These are phyloP conservation scores for Tragulus kanchil DNA, from an alignment of 2,113 vertebrate species.

Conservation along the genomic window DNA sequence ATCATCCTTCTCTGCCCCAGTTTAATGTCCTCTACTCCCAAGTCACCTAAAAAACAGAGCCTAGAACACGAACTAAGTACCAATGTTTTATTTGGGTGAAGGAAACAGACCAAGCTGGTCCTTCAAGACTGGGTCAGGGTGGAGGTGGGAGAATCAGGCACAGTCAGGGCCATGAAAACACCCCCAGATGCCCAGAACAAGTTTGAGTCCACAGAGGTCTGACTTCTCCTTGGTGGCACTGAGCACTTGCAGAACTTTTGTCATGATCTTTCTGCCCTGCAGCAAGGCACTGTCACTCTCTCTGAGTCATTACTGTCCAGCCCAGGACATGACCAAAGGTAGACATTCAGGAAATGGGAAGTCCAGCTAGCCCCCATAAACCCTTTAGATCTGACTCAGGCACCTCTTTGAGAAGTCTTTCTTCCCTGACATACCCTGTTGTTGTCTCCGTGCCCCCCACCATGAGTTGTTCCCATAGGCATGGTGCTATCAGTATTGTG, in stretches of 20 bases:
- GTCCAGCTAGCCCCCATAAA: background rate
- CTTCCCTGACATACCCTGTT: background rate
- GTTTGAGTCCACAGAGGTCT: background rate
- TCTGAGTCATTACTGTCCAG: background rate
- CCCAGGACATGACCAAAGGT: background rate
- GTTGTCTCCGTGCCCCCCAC: background rate
- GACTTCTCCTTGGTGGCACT: background rate
- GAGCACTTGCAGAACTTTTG: background rate
- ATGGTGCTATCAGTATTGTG: background rate
- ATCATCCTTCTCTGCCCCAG: background rate
- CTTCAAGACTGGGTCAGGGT: background rate
- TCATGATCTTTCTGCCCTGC: background rate
- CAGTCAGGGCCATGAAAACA: background rate
- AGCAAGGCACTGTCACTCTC: background rate
- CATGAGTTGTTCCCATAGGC: background rate
- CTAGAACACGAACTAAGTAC: background rate
- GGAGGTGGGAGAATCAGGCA: too few species aligned
- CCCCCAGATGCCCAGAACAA: background rate
- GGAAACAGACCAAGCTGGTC: background rate
- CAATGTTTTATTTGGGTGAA: constrained; percentile 60
- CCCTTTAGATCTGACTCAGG: background rate
- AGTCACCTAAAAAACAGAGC: background rate
- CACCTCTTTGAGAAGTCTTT: background rate
- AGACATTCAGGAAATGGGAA: background rate
- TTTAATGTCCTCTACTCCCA: background rate